phyloP scores from a whole-genome alignment of 1,140 invertebrate species.

The Drosophila arawakana region DNA sequence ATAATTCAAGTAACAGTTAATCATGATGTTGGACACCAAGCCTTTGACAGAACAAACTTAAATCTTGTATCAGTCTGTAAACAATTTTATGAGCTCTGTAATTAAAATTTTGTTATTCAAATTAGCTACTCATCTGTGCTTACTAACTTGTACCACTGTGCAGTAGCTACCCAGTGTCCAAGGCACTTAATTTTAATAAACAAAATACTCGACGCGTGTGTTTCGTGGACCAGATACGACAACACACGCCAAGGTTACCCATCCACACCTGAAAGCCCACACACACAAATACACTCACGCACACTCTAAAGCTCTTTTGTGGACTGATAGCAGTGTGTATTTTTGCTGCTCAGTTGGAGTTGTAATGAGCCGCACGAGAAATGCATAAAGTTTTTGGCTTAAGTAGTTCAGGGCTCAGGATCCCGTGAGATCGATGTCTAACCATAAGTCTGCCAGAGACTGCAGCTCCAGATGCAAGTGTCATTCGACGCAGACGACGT shows the following conservation, averaged over 20 bases:
- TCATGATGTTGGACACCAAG: too few species aligned
- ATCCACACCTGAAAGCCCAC: background rate
- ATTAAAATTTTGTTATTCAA: background rate
- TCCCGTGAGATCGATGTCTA: constrained; percentile 74
- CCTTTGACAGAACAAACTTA: too few species aligned
- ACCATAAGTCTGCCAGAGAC: constrained; percentile 65
- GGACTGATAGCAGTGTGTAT: constrained; percentile 36
- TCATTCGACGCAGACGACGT: constrained; percentile 37
- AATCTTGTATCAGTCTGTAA: background rate
- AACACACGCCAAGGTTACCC: constrained; percentile 18
- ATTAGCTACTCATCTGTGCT: background rate
- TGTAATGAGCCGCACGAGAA: constrained; percentile 79
- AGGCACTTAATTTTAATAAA: constrained; percentile 80
- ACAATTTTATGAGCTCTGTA: background rate
- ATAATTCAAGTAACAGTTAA: too few species aligned
- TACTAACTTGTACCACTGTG: constrained; percentile 34
- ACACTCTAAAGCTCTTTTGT: background rate
- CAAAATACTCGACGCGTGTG: constrained; percentile 70
- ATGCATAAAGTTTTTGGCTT: constrained; percentile 74
- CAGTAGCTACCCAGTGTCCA: constrained; percentile 32
- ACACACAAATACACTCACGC: background rate
- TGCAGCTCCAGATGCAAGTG: constrained; percentile 28
- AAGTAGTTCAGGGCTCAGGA: constrained; percentile 49
- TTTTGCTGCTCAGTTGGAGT: constrained; percentile 61
- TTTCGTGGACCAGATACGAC: constrained; percentile 21